phyloP scores from a whole-genome alignment of 2,888 invertebrate species.

The Drosophila infuscata region DNA sequence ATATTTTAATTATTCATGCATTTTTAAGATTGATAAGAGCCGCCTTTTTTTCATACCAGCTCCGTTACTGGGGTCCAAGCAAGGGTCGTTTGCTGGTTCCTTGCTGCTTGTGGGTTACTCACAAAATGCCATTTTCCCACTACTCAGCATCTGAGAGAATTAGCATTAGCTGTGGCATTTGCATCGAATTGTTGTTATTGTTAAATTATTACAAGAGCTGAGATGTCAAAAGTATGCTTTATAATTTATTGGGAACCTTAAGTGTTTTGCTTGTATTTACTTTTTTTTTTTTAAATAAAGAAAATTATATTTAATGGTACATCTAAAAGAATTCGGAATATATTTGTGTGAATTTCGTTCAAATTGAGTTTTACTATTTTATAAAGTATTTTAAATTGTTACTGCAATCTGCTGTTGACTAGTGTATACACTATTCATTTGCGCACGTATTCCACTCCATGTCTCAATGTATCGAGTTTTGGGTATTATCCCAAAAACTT shows the following conservation, averaged over 20 bases:
- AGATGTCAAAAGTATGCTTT: constrained; percentile 21
- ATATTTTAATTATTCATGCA: constrained; percentile 79
- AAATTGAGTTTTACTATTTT: neutral
- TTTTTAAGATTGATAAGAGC: constrained; percentile 80
- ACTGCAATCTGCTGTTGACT: neutral
- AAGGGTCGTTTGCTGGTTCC: neutral
- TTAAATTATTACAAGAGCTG: constrained; percentile 54
- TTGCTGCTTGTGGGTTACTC: constrained; percentile 6
- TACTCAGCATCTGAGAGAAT: constrained; percentile 40
- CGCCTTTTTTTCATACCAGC: constrained; percentile 32
- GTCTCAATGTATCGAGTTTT: constrained; percentile 58
- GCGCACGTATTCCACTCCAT: constrained; percentile 11
- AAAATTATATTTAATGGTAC: neutral
- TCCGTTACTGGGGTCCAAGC: constrained; percentile 1
- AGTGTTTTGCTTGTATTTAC: neutral
- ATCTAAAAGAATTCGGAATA: neutral
- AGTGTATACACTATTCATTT: constrained; percentile 10
- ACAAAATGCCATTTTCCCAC: constrained; percentile 32
- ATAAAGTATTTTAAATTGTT: neutral
- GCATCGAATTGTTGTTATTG: constrained; percentile 43
- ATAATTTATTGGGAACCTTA: constrained; percentile 12
- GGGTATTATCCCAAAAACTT: constrained; percentile 55
- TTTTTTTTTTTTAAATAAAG: neutral
- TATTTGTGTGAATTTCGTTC: neutral
- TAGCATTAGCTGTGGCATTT: constrained; percentile 50